These are phyloP conservation scores for Ectobius pallidus DNA, from an alignment of 2,888 invertebrate genomes.

Conservation along the genomic window DNA sequence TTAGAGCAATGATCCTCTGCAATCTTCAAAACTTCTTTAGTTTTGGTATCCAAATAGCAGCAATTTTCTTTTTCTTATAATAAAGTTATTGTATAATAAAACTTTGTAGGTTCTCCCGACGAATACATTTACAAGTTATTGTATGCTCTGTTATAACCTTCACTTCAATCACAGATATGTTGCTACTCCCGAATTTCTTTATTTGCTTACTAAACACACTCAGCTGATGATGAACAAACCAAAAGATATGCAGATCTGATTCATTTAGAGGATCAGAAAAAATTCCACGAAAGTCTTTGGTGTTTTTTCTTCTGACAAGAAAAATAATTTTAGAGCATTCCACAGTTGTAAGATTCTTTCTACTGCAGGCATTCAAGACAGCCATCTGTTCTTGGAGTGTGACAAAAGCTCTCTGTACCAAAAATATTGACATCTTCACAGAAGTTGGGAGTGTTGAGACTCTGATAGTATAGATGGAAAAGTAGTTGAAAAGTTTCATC, in stretches of 20 bases:
- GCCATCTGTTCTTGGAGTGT: not conserved
- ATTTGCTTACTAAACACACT: not conserved
- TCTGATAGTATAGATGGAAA: not conserved
- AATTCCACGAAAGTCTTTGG: not conserved
- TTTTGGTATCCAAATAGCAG: not conserved
- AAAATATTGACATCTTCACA: too few relatives aligned
- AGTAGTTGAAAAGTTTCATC: not conserved
- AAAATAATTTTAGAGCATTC: not conserved
- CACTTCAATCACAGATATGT: not conserved
- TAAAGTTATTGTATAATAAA: not conserved
- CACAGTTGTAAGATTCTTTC: not conserved
- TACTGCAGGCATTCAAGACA: not conserved
- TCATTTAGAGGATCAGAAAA: not conserved
- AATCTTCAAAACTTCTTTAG: not conserved
- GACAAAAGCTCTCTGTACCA: too few relatives aligned
- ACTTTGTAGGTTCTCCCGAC: too few relatives aligned
- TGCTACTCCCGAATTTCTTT: not conserved
- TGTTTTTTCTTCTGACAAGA: not conserved
- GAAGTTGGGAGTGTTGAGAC: not conserved
- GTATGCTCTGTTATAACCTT: not conserved
- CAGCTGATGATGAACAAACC: not conserved
- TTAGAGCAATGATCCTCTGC: not conserved
- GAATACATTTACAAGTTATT: too few relatives aligned
- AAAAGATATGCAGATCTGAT: not conserved
- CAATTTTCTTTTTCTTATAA: not conserved